These are phyloP conservation scores for Lanius ludovicianus DNA, from an alignment of 2,113 vertebrate genomes.

Conservation along the genomic window DNA sequence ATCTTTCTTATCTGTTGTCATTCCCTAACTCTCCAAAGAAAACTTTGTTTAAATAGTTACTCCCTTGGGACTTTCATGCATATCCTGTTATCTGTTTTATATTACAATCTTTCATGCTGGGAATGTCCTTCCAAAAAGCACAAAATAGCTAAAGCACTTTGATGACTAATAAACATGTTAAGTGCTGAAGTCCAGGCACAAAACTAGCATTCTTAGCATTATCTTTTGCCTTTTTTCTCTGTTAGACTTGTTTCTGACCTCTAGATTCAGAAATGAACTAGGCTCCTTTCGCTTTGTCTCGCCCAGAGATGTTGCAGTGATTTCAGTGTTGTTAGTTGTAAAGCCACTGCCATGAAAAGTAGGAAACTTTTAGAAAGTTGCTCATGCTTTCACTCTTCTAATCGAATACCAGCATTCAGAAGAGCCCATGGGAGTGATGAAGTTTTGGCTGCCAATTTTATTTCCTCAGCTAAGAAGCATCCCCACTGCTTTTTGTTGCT, in stretches of 20 bases:
- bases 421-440: not conserved
- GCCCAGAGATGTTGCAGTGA: not conserved
- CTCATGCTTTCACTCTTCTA: not conserved
- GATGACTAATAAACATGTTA: not conserved
- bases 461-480: conserved; percentile 41
- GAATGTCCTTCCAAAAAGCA: conserved; percentile 45
- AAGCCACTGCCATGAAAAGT: not conserved
- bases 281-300: not conserved
- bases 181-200: not conserved
- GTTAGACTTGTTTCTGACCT: not conserved
- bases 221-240: not conserved
- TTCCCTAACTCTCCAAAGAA: conserved; percentile 30
- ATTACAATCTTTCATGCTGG: conserved; percentile 17
- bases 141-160: not conserved
- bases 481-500: not conserved
- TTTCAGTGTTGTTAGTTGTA: not conserved
- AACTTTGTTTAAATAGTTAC: conserved; percentile 49
- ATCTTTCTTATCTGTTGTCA: conserved; percentile 2
- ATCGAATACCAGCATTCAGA: not conserved
- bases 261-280: not conserved
- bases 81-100: conserved; percentile 56
- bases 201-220: not conserved
- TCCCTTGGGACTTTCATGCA: conserved; percentile 31
- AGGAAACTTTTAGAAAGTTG: not conserved
- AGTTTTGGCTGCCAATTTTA: conserved; percentile 14